Conservation (phyloP, 2,113 vertebrate species). For the Numida meleagris region DNA sequence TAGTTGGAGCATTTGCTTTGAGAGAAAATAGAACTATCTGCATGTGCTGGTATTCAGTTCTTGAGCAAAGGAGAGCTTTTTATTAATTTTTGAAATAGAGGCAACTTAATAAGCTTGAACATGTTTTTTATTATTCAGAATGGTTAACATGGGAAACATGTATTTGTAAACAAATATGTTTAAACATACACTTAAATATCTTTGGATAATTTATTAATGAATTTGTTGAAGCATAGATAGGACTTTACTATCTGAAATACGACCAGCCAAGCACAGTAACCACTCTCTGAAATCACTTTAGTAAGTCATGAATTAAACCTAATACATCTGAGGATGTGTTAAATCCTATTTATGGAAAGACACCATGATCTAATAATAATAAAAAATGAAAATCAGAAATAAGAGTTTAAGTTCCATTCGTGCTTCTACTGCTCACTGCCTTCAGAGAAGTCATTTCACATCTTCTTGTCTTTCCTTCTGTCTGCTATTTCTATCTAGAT, state of each 20-base stretch:
- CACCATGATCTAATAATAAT: background rate
- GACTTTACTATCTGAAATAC: background rate
- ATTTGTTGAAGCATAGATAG: background rate
- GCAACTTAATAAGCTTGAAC: background rate
- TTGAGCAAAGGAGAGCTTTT: background rate
- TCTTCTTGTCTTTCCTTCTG: background rate
- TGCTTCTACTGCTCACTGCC: background rate
- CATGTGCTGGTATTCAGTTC: background rate
- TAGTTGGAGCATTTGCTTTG: background rate
- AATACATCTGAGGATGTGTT: background rate
- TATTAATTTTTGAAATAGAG: background rate
- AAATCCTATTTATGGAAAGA: background rate
- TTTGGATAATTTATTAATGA: background rate
- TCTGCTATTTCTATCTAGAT: background rate
- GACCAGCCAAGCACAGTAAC: background rate
- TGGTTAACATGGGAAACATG: background rate
- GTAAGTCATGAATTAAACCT: background rate
- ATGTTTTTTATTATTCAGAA: background rate
- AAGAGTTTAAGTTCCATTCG: background rate
- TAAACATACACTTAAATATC: background rate
- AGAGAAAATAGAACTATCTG: background rate
- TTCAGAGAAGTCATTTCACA: background rate
- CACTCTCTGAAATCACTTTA: background rate
- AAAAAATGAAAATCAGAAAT: background rate
- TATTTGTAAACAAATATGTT: background rate